Conservation (phyloP, 2,113 vertebrate genomes). For the Entelurus aequoreus region DNA sequence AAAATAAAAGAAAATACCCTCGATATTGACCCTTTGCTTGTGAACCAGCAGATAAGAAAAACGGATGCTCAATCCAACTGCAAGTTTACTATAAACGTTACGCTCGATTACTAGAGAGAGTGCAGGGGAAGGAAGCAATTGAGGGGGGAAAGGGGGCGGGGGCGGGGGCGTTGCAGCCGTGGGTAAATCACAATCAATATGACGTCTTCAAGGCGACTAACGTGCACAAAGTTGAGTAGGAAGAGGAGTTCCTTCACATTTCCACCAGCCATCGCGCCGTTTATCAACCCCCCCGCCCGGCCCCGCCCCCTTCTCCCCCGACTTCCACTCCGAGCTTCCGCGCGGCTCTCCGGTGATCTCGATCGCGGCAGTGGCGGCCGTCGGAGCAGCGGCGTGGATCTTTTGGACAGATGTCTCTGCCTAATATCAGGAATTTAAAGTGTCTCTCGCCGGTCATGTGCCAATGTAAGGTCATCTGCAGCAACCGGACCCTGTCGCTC, state of each 20-base stretch:
- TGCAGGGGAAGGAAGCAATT: slow-evolving; percentile 18
- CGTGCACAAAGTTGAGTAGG: slow-evolving; percentile 5
- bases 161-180: slow-evolving; percentile 15
- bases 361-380: slow-evolving; percentile 38
- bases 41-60: neutral
- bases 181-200: slow-evolving; percentile 17
- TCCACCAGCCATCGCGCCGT: slow-evolving; percentile 10
- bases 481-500: slow-evolving; percentile 79
- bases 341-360: slow-evolving; percentile 23
- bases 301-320: neutral
- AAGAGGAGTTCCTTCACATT: slow-evolving; percentile 16
- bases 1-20: neutral
- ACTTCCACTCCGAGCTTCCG: slow-evolving; percentile 5
- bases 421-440: slow-evolving; percentile 70
- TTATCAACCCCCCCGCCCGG: slow-evolving; percentile 11
- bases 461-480: slow-evolving; percentile 82
- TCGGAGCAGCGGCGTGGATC: slow-evolving; percentile 34
- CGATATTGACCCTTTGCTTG: neutral
- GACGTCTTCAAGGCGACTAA: slow-evolving; percentile 10
- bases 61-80: slow-evolving; percentile 25
- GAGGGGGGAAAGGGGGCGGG: slow-evolving; percentile 15
- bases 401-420: slow-evolving; percentile 71
- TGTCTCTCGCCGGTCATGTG: slow-evolving; percentile 81
- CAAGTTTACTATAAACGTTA: slow-evolving; percentile 47
- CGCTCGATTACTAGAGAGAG: slow-evolving; percentile 31